Percentiles rank a stretch among this genome's conserved stretches.
Conservation (phyloP, 2,888 invertebrate genomes). For the Caenorhabditis imperialis region DNA sequence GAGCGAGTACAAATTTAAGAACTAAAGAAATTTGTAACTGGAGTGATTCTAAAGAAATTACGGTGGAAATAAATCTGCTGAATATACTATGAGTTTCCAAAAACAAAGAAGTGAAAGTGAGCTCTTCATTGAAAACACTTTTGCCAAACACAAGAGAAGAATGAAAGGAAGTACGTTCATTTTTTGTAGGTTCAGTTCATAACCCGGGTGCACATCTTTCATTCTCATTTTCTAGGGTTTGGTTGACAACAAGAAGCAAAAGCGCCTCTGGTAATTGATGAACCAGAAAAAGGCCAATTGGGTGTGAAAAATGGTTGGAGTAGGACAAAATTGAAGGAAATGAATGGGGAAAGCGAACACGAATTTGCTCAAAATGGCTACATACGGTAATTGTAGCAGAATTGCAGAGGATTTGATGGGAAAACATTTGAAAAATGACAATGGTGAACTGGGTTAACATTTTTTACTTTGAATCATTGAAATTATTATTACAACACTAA, state of each 20-base stretch:
- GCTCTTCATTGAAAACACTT: slow-evolving; percentile 41
- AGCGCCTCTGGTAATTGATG: slow-evolving; percentile 37
- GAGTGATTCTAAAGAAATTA: slow-evolving; percentile 15
- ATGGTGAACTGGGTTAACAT: no score
- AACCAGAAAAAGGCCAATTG: slow-evolving; percentile 26
- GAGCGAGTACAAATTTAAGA: no score
- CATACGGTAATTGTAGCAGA: slow-evolving; percentile 11
- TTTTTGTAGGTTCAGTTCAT: slow-evolving; percentile 20
- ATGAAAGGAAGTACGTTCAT: slow-evolving; percentile 4
- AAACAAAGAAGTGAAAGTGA: slow-evolving; percentile 12
- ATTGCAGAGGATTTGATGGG: slow-evolving; percentile 1
- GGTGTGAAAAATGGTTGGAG: slow-evolving; percentile 39
- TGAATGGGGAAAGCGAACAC: no score
- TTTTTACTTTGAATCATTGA: neutral
- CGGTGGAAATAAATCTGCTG: slow-evolving; percentile 39
- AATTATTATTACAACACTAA: slow-evolving; percentile 4
- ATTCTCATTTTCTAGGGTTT: slow-evolving; percentile 10
- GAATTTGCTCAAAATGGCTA: no score
- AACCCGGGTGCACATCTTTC: slow-evolving; percentile 23
- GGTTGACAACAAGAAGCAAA: slow-evolving; percentile 10
- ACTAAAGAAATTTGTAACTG: no score
- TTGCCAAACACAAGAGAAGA: slow-evolving; percentile 2
- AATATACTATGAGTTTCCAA: slow-evolving; percentile 25
- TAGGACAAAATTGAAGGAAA: slow-evolving; percentile 30
- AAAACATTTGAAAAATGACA: slow-evolving; percentile 3